phyloP scores from a whole-genome alignment of 30 jellyfish, hydroid and myxozoan genomes.

The Rhopilema esculentum region DNA sequence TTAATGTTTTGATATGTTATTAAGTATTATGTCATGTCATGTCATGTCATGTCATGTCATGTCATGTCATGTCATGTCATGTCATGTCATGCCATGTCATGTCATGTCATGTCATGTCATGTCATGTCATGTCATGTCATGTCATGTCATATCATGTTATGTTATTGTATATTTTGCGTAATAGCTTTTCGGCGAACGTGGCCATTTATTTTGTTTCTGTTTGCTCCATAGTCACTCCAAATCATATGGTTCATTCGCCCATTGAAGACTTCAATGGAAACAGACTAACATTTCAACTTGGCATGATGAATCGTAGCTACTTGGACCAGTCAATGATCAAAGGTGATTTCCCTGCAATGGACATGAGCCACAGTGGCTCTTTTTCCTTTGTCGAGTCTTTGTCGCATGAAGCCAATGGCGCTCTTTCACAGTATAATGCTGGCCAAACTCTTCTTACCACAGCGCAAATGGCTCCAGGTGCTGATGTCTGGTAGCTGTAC shows the following conservation, averaged over 20 bases:
- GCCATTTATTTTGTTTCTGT: background rate
- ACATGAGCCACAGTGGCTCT: conserved; percentile 52
- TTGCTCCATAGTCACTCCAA: conserved; percentile 36
- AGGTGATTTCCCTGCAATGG: conserved; percentile 56
- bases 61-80: too few species aligned
- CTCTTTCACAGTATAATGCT: conserved; percentile 35
- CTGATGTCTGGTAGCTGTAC: conserved; percentile 54
- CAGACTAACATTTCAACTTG: conserved; percentile 52
- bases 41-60: too few species aligned
- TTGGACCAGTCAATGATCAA: conserved; percentile 65
- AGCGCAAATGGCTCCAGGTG: conserved; percentile 36
- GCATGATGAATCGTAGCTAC: conserved; percentile 42
- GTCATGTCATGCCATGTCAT: background rate
- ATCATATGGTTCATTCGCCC: conserved; percentile 36
- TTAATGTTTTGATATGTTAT: too few species aligned
- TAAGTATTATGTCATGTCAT: too few species aligned
- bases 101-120: too few species aligned
- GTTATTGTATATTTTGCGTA: background rate
- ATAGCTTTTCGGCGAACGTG: too few species aligned
- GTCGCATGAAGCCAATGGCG: conserved; percentile 24
- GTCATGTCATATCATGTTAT: too few species aligned
- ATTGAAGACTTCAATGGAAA: conserved; percentile 63
- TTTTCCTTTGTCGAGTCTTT: conserved; percentile 71
- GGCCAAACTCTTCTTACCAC: conserved; percentile 47
- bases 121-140: too few species aligned